phyloP scores from a whole-genome alignment of 2,113 vertebrate genomes.

The Xenopus laevis region DNA sequence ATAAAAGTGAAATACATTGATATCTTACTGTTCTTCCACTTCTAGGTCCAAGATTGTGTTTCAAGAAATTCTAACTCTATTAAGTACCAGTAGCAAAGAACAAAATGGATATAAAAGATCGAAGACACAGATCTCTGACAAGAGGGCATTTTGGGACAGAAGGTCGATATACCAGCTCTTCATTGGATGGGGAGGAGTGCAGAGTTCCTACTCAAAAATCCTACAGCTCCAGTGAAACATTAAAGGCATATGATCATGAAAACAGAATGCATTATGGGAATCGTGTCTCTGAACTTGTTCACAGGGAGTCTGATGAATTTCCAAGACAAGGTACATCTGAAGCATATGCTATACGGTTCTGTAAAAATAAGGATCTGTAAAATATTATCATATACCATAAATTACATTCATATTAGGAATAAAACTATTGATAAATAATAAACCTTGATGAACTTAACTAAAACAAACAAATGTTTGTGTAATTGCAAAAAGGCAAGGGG shows the following conservation, averaged over 20 bases:
- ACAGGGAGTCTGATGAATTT: constrained; percentile 91
- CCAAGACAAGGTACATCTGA: constrained; percentile 81
- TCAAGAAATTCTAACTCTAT: background rate
- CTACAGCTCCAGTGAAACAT: constrained; percentile 94
- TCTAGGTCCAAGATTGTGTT: constrained; percentile 3
- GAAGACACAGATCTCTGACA: constrained; percentile 85
- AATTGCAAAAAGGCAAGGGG: too few species aligned
- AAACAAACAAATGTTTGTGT: too few species aligned
- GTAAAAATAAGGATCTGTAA: too few species aligned
- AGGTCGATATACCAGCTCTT: constrained; percentile 85
- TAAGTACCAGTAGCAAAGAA: background rate
- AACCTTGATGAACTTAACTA: too few species aligned
- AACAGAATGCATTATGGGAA: constrained; percentile 88
- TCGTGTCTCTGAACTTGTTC: constrained; percentile 87
- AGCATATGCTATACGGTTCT: background rate
- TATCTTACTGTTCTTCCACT: background rate
- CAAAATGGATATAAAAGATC: constrained; percentile 89
- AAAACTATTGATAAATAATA: too few species aligned
- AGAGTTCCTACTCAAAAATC: constrained; percentile 95
- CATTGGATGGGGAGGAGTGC: constrained; percentile 86
- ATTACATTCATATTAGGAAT: too few species aligned
- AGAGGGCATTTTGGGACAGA: constrained; percentile 83
- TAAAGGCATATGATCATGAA: constrained; percentile 93
- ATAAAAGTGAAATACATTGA: too few species aligned
- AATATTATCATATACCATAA: too few species aligned